A percentile compares a stretch with the other conserved stretches of the same genome.
Evolutionary conservation across 2,888 invertebrate species (phyloP).

Genomic region (Phorcus lineatus): DNA sequence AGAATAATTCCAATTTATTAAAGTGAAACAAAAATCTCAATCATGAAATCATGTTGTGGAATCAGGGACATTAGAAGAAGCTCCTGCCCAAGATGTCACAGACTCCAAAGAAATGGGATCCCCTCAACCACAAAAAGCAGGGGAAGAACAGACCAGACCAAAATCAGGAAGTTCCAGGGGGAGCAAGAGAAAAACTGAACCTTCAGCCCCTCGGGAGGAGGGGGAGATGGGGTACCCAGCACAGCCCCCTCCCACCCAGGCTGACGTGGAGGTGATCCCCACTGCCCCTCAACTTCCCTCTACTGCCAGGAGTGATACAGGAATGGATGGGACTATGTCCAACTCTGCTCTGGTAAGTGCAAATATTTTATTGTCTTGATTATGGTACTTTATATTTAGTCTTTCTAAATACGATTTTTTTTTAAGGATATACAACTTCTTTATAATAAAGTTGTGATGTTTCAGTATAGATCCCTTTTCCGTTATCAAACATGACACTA

Average conservation of each 20-base stretch:
- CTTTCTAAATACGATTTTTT: too few species aligned
- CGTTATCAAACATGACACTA: too few species aligned
- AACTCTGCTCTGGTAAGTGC: constrained; percentile 61
- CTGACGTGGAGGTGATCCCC: constrained; percentile 47
- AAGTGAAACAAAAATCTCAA: not conserved
- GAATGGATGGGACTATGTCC: constrained; percentile 63
- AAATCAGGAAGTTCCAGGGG: not conserved
- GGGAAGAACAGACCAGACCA: too few species aligned
- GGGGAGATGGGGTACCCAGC: not conserved
- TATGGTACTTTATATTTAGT: too few species aligned
- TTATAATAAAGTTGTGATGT: too few species aligned
- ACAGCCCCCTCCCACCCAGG: constrained; percentile 12
- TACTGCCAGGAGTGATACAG: constrained; percentile 54
- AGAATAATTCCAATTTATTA: too few species aligned
- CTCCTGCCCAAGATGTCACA: not conserved
- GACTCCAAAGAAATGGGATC: not conserved
- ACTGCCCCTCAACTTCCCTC: constrained; percentile 61
- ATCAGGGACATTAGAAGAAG: not conserved
- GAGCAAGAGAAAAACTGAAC: not conserved
- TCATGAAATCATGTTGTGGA: not conserved
- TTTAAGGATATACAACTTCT: too few species aligned
- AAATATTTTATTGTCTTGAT: too few species aligned
- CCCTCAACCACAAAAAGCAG: not conserved
- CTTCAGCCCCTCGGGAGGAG: not conserved
- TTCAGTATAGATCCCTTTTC: too few species aligned